Base-by-base conservation (phyloP, 1,140 invertebrate genomes). In the Drosophila seguyi region DNA sequence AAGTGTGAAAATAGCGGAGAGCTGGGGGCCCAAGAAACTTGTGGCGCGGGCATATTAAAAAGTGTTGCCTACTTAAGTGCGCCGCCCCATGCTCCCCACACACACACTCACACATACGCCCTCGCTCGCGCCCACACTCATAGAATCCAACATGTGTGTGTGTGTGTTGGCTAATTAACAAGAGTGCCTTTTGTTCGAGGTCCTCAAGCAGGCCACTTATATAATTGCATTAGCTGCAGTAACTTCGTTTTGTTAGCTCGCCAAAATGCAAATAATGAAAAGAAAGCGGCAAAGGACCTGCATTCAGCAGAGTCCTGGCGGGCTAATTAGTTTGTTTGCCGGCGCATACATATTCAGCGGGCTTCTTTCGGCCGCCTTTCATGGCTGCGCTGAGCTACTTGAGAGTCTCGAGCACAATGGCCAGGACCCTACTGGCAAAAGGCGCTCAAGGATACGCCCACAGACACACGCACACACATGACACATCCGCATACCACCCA, bases 281-380 rank as follows among this genome's bases (percentile, higher is more conserved):
- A 87, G 82, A 86, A 86, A 87, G 84, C 69, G 38, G 69, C 67
- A 47, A 81, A 71, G 79, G 58, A 72, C 61, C 45, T 61, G 50
- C 67, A 82, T 62, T 58, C 60, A 68, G 63, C 63, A 53, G 22
- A 53, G 63, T 67, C 60, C 50, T 58, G 45, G 41, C 72, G 59
- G 73, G 85, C 81, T 88, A 88, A 88, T 88, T 88, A 88, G 85
- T 88, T 88, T 88, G 84, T 87, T 85, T 85, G 68, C 69, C 69
- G 48, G 69, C 34, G 34, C 52, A 55, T 25, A 73, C 48, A 50
- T 38, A 72, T 67, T 69, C 66, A 76, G 60, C 71, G 65, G 71
- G 39, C 78, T 85, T 81, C 81, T 87, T 87, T 84, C 52, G 50
- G 71, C 75, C 58, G 71, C 63, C 75, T 68, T 82, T 63, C 67